phyloP scores from a whole-genome alignment of 2,113 vertebrate genomes.

The Aldabrachelys gigantea region DNA sequence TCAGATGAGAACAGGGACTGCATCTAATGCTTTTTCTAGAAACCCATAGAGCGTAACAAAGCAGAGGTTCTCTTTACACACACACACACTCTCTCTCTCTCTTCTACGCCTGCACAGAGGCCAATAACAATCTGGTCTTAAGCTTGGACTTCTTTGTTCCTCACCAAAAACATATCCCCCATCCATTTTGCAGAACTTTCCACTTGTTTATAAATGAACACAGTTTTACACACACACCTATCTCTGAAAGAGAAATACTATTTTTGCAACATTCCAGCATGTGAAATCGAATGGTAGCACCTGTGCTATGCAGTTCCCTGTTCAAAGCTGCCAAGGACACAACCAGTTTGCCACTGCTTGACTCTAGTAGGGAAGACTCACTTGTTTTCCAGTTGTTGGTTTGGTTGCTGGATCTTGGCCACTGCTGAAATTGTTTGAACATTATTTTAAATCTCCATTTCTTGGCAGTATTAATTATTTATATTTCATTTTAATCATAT shows the following conservation, averaged over 20 bases:
- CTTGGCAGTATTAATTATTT: neutral
- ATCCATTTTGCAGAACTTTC: accelerated
- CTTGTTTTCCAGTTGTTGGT: neutral
- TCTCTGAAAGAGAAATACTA: neutral
- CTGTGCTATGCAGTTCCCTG: neutral
- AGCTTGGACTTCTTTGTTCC: accelerated
- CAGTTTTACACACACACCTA: neutral
- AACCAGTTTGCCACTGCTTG: neutral
- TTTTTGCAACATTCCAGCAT: neutral
- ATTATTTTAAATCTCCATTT: neutral
- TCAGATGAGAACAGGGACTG: neutral
- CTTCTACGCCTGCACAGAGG: neutral
- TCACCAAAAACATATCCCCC: neutral
- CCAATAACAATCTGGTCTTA: neutral
- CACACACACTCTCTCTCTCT: neutral
- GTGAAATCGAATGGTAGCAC: neutral
- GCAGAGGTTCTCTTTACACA: neutral
- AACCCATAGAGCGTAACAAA: accelerated
- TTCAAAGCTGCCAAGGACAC: neutral
- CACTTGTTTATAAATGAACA: neutral
- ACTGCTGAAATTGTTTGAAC: neutral
- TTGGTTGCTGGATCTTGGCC: neutral
- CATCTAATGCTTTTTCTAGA: neutral
- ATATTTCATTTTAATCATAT: neutral
- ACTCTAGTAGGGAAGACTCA: neutral